Evolutionary conservation across 2,797 vertebrate genomes (phyloP).

Genomic region (Pipistrellus pipistrellus): DNA sequence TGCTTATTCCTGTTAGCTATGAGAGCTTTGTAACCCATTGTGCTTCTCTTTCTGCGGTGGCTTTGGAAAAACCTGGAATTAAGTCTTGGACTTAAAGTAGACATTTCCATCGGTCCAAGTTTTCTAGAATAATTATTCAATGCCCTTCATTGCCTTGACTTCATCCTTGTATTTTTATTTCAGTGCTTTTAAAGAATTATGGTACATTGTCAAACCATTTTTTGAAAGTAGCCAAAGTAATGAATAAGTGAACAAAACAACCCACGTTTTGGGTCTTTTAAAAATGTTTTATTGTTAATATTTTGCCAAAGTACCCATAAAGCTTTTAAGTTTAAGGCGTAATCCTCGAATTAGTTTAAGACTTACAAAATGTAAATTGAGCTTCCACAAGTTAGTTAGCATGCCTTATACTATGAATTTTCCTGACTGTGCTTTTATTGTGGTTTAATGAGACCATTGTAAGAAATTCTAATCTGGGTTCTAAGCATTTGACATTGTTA

Average conservation of each 20-base stretch:
- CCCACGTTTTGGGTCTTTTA: neutral
- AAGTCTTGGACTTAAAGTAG: constrained; percentile 5
- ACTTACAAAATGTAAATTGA: constrained; percentile 75
- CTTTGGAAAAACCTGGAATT: constrained; percentile 32
- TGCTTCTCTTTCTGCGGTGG: neutral
- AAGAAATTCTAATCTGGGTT: constrained; percentile 82
- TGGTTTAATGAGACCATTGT: constrained; percentile 82
- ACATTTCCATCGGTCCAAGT: neutral
- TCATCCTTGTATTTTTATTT: constrained; percentile 66
- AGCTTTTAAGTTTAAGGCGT: constrained; percentile 72
- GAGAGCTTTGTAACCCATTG: neutral
- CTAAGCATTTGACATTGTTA: constrained; percentile 84
- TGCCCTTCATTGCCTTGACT: neutral
- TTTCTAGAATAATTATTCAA: constrained; percentile 58
- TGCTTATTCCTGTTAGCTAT: neutral
- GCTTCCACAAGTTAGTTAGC: constrained; percentile 76
- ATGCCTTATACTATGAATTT: constrained; percentile 76
- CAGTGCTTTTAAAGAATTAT: constrained; percentile 62
- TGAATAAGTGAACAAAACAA: constrained; percentile 59
- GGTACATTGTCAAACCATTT: constrained; percentile 45
- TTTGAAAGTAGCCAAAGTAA: constrained; percentile 62
- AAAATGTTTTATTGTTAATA: constrained; percentile 65
- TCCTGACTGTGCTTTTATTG: constrained; percentile 78
- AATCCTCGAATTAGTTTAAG: constrained; percentile 79
- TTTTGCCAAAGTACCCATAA: constrained; percentile 73